These are phyloP conservation scores for Trissolcus brochymenae DNA, from an alignment of 2,888 invertebrate species.

Conservation along the genomic window DNA sequence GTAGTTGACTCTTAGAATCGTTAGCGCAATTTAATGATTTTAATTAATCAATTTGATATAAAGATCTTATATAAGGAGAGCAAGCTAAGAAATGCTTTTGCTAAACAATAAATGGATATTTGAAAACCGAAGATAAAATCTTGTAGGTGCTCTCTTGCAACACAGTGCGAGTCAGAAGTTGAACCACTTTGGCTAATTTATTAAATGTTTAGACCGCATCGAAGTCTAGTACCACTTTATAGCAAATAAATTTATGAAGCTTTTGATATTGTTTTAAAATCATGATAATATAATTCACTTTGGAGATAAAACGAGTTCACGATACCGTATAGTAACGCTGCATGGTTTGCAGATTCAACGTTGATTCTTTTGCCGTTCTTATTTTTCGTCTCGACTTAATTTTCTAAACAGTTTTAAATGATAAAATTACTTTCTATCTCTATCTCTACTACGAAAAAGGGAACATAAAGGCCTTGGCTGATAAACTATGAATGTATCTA, in stretches of 20 bases:
- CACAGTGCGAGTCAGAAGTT: slow-evolving; percentile 20
- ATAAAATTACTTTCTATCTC: slow-evolving; percentile 33
- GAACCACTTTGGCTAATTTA: slow-evolving; percentile 33
- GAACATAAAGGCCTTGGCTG: slow-evolving; percentile 44
- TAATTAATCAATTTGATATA: no score
- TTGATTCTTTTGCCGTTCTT: slow-evolving; percentile 11
- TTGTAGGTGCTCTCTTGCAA: slow-evolving; percentile 1
- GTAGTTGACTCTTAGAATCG: no score
- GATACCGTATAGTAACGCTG: slow-evolving; percentile 13
- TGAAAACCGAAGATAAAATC: slow-evolving; percentile 35
- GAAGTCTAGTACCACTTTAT: slow-evolving; percentile 11
- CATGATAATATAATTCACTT: slow-evolving; percentile 45
- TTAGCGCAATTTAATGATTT: no score
- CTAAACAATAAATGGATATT: slow-evolving; percentile 40
- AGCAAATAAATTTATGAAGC: slow-evolving; percentile 28
- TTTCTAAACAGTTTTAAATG: slow-evolving; percentile 22
- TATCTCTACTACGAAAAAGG: slow-evolving; percentile 39
- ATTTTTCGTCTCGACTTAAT: not conserved
- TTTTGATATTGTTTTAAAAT: slow-evolving; percentile 31
- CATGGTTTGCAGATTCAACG: slow-evolving; percentile 33
- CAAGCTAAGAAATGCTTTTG: slow-evolving; percentile 16
- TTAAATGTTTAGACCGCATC: slow-evolving; percentile 23
- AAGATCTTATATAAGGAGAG: no score
- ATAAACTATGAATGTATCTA: slow-evolving; percentile 50
- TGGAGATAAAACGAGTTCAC: slow-evolving; percentile 23